These are phyloP conservation scores for Urechis unicinctus DNA, from an alignment of 2,888 invertebrate genomes.

Conservation along the genomic window DNA sequence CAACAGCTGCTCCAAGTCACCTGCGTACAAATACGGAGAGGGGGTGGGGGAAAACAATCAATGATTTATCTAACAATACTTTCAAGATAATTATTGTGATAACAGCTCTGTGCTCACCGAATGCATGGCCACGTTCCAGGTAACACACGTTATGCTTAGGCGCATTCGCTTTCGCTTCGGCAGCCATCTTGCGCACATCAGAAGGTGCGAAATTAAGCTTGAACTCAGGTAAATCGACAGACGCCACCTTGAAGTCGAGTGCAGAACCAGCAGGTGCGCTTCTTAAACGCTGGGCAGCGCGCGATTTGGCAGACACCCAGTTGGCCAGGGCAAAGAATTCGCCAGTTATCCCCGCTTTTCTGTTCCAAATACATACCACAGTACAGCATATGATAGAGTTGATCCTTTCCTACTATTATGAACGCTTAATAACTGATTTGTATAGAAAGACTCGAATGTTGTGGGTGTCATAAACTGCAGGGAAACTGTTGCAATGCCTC, in stretches of 20 bases:
- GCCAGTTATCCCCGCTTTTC: not conserved
- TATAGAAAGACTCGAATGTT: too few species aligned
- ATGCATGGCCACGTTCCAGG: not conserved
- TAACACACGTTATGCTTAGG: not conserved
- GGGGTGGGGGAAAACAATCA: too few species aligned
- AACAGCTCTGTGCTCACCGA: not conserved
- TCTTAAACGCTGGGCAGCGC: not conserved
- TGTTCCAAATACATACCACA: too few species aligned
- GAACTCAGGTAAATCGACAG: not conserved
- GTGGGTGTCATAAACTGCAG: too few species aligned
- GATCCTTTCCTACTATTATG: too few species aligned
- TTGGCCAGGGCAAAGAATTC: not conserved
- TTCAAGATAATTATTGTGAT: too few species aligned
- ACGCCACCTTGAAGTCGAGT: not conserved
- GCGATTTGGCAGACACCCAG: not conserved
- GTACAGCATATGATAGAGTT: too few species aligned
- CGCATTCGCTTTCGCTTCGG: not conserved
- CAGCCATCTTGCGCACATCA: constrained; percentile 7
- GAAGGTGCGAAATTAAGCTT: not conserved
- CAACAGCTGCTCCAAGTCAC: not conserved
- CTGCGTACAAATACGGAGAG: too few species aligned
- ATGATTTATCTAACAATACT: too few species aligned
- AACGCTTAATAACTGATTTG: too few species aligned
- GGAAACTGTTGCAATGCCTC: too few species aligned
- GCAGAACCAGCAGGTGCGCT: not conserved